A percentile compares a stretch with the other conserved stretches of the same genome.
phyloP scores from a whole-genome alignment of 1,140 invertebrate genomes.

The Centruroides vittatus region DNA sequence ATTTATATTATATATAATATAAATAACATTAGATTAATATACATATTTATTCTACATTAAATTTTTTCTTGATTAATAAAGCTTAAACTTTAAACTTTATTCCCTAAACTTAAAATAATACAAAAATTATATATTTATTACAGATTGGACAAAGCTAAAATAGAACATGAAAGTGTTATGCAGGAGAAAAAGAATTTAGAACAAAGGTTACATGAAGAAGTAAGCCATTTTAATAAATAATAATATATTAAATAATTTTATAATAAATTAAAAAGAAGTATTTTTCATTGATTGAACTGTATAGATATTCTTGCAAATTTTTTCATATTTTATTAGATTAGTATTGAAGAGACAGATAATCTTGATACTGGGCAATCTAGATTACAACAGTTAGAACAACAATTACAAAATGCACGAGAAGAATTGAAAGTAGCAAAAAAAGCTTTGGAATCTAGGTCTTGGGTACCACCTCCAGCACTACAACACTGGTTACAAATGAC shows the following conservation, averaged over 20 bases:
- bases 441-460: constrained; percentile 72
- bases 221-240: background rate
- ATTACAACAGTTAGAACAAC: constrained; percentile 14
- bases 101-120: too few relatives aligned
- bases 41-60: too few relatives aligned
- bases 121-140: background rate
- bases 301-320: too few relatives aligned
- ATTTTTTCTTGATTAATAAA: too few relatives aligned
- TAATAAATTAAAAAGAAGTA: background rate
- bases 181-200: constrained; percentile 70
- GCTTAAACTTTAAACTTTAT: too few relatives aligned
- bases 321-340: too few relatives aligned
- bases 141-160: constrained; percentile 40
- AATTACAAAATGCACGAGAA: constrained; percentile 22
- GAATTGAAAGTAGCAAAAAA: constrained; percentile 72
- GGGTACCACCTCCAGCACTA: constrained; percentile 67
- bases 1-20: too few relatives aligned
- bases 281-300: too few relatives aligned
- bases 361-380: background rate
- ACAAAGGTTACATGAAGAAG: constrained; percentile 51
- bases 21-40: too few relatives aligned
- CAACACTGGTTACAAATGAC: constrained; percentile 89
- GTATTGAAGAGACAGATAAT: too few relatives aligned
- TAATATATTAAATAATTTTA: background rate
- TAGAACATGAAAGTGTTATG: constrained; percentile 54